phyloP scores from a whole-genome alignment of 2,888 invertebrate species.

The Uloborus plumipes region DNA sequence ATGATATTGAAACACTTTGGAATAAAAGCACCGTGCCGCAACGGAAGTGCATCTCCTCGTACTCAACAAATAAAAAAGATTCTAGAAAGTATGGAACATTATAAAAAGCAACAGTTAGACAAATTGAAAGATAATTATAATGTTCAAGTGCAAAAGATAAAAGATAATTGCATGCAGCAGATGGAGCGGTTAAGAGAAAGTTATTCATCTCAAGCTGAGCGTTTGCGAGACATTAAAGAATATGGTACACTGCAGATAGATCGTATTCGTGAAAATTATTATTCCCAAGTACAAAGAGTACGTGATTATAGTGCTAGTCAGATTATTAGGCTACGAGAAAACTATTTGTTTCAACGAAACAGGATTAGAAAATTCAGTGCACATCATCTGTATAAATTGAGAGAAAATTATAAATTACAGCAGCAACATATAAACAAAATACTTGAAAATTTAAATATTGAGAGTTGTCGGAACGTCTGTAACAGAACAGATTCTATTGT shows the following conservation, averaged over 20 bases:
- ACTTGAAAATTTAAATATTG: constrained; percentile 90
- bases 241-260: constrained; percentile 87
- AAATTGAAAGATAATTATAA: constrained; percentile 91
- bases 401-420: constrained; percentile 95
- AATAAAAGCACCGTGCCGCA: constrained; percentile 76
- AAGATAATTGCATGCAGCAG: constrained; percentile 93
- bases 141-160: constrained; percentile 89
- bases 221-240: constrained; percentile 88
- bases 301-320: constrained; percentile 92
- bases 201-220: constrained; percentile 88
- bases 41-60: constrained; percentile 79
- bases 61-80: constrained; percentile 88
- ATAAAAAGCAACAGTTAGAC: constrained; percentile 90
- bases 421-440: constrained; percentile 95
- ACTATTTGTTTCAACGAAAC: constrained; percentile 94
- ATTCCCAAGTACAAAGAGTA: constrained; percentile 90
- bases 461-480: constrained; percentile 90
- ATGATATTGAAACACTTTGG: constrained; percentile 67
- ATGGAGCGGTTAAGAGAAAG: constrained; percentile 94
- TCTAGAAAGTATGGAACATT: constrained; percentile 90
- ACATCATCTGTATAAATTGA: constrained; percentile 87
- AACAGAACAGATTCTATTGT: constrained; percentile 79
- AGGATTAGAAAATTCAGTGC: constrained; percentile 95
- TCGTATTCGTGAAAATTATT: constrained; percentile 89
- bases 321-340: constrained; percentile 93